Percentiles rank a stretch among this genome's conserved stretches.
Evolutionary conservation across 2,113 vertebrate genomes (phyloP).

Genomic region (Candoia aspera): DNA sequence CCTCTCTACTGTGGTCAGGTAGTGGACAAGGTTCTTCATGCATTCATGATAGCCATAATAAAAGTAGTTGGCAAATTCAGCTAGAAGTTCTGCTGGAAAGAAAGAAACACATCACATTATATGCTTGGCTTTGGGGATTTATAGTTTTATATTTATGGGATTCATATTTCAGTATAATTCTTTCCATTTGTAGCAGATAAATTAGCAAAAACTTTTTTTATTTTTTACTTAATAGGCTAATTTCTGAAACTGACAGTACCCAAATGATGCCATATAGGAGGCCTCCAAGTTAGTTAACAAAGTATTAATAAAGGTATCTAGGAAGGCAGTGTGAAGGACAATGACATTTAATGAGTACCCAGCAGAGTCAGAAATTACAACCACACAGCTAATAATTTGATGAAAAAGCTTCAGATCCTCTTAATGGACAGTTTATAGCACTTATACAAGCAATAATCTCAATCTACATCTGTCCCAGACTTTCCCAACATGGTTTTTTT

Average conservation of each 20-base stretch:
- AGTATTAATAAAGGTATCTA: neutral
- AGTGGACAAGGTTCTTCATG: conserved; percentile 98
- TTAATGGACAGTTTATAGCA: neutral
- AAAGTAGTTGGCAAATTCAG: conserved; percentile 99
- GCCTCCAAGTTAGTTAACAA: neutral
- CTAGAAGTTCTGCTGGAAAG: conserved; percentile 82
- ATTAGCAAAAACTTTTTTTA: neutral
- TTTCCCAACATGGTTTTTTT: neutral
- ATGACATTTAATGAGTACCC: neutral
- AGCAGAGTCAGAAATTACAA: neutral
- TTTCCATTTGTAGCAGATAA: neutral
- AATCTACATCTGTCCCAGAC: neutral
- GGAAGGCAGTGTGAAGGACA: neutral
- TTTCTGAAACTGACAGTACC: neutral
- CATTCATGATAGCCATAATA: conserved; percentile 98
- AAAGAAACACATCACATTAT: neutral
- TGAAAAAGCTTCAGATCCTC: neutral
- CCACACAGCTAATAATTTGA: neutral
- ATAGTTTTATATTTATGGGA: neutral
- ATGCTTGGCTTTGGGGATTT: neutral
- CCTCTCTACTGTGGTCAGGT: conserved; percentile 94
- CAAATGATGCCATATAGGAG: neutral
- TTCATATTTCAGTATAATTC: neutral
- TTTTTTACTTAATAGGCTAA: neutral
- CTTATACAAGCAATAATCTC: neutral